Base-by-base conservation (phyloP, 1,140 invertebrate genomes). In the Contarinia nasturtii region DNA sequence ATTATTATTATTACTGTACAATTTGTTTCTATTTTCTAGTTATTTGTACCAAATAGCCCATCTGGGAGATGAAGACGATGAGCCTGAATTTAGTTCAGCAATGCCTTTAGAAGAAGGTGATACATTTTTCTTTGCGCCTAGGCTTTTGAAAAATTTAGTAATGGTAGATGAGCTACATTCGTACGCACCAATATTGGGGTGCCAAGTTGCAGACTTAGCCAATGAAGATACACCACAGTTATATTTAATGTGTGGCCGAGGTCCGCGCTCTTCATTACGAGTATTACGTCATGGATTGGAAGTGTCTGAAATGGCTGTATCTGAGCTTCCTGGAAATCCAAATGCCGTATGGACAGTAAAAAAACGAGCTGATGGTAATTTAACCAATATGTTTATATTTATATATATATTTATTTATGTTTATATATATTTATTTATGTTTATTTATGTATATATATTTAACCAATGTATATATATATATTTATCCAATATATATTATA, bases 261-360 rank as follows among this genome's bases (percentile, higher is more conserved):
- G 95, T 2, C 85, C 95, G 2, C 71, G 94, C 46, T 98, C 93
- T 0, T 85, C 91, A 1, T 56, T 99, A 2, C 67, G 93, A 57
- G 89, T 98, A 1, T 67, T 99, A 2, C 75, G 95, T 40, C 96
- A 99, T 67, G 96, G 96, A 57, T 68, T 99, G 12, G 95, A 99
- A 74, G 93, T 86, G 2, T 91, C 92, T 0, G 96, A 99, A 69
- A 98, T 99, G 95, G 96, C 95, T 54, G 93, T 98, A 3, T 98
- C 93, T 43, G 95, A 98, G 67, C 68, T 99, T 51, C 96, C 96
- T 12, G 94, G 94, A 63, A 98, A 94, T 65, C 96, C 96, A 10
- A 98, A 96, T 71, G 94, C 94, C 58, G 96, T 99, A 7, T 99
- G 96, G 96, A 98, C 96, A 33, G 94, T 99, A 1, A 94, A 96